Percentiles rank a stretch among this genome's conserved stretches.
These are phyloP conservation scores for Beroe forskalii DNA, from an alignment of 37 sponge, comb jelly and placozoan genomes.

Conservation along the genomic window DNA sequence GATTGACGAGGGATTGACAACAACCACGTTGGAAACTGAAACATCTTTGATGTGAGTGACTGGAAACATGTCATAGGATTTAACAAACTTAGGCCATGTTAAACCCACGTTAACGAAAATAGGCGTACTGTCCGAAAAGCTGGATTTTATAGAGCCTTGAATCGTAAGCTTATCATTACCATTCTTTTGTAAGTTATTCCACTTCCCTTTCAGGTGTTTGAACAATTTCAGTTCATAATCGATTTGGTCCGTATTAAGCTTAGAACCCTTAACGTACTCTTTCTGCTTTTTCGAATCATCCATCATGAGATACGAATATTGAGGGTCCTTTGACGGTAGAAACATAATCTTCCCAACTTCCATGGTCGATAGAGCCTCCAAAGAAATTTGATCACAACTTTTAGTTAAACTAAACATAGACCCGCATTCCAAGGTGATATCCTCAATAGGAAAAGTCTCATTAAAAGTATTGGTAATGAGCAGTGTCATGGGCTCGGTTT, in stretches of 20 bases:
- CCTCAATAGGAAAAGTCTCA: constrained; percentile 56
- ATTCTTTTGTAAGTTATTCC: constrained; percentile 2
- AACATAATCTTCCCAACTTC: constrained; percentile 45
- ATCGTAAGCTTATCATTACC: constrained; percentile 39
- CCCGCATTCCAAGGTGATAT: neutral
- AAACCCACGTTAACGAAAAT: neutral
- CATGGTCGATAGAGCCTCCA: neutral
- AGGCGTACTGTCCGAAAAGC: constrained; percentile 39
- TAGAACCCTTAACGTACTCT: constrained; percentile 35
- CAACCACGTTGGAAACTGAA: neutral
- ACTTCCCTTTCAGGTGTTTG: constrained; percentile 58
- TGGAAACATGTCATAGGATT: neutral
- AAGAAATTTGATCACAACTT: neutral
- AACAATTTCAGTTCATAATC: constrained; percentile 48
- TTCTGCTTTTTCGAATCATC: constrained; percentile 34
- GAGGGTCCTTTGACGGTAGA: neutral
- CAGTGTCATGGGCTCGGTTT: constrained; percentile 3
- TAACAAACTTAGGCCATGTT: constrained; percentile 24
- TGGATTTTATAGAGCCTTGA: constrained; percentile 27
- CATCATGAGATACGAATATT: constrained; percentile 39
- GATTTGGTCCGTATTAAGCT: constrained; percentile 38
- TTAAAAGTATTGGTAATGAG: constrained; percentile 58
- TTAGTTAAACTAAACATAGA: neutral
- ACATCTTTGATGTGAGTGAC: constrained; percentile 17
- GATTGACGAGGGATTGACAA: constrained; percentile 27